Evolutionary conservation across 2,888 invertebrate genomes (phyloP), one percentile per base, ranked within the genome.

Genomic region (Gnatocerus cornutus): DNA sequence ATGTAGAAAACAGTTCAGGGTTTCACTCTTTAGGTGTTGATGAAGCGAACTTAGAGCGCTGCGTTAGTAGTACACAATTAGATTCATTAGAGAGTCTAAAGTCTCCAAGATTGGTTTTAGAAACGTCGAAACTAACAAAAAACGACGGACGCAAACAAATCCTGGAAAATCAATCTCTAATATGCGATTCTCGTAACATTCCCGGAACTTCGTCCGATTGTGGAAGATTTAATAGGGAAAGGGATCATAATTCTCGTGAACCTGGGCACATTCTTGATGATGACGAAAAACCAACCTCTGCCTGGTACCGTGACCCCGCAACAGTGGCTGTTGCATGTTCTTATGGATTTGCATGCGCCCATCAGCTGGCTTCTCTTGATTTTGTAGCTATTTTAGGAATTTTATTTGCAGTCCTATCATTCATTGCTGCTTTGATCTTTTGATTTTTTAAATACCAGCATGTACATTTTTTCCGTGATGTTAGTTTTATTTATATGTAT

Each of bases 251-350:
- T 33, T 53, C 16, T 3, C 12, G 12, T 37, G 45, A 59, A 30
- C 30, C 30, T 66, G 73, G 77, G 77, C 77, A 77, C 76, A 77
- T 77, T 75, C 74, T 74, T 70, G 74, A 73, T 68, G 74, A 75
- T 69, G 72, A 61, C 65, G 45, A 50, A 43, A 76, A 73, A 72
- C 71, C 71, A 69, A 63, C 56, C 45, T 39, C 71, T 73, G 81
- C 86, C 85, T 90, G 89, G 89, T 89, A 88, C 86, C 87, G 87
- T 71, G 84, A 85, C 85, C 86, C 88, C 78, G 86, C 90, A 87
- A 89, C 89, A 83, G 85, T 92, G 87, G 88, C 91, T 87, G 87
- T 93, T 88, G 92, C 92, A 89, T 92, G 92, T 87, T 89, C 92
- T 81, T 91, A 92, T 87, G 90, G 92, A 82, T 83, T 91, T 87